These are phyloP conservation scores for Acridotheres tristis DNA, from an alignment of 2,797 vertebrate species.

Conservation along the genomic window DNA sequence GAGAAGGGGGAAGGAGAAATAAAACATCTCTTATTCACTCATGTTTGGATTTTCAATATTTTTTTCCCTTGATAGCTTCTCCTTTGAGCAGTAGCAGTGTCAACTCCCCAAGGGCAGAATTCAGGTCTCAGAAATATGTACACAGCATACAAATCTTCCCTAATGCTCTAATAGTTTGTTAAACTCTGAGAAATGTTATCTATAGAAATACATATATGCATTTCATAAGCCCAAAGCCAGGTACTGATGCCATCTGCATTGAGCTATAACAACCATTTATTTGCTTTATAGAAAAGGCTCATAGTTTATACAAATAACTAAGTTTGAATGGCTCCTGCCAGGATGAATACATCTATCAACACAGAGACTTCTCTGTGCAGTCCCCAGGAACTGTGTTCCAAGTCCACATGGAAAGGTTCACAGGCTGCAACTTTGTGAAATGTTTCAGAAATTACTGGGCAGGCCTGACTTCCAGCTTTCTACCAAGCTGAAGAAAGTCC, in stretches of 20 bases:
- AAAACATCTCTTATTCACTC: constrained; percentile 47
- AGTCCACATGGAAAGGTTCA: neutral
- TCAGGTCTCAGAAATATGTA: constrained; percentile 40
- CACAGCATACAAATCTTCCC: constrained; percentile 40
- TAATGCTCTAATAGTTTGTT: constrained; percentile 52
- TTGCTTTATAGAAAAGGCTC: neutral
- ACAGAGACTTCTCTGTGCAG: neutral
- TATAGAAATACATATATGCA: constrained; percentile 32
- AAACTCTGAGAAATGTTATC: constrained; percentile 35
- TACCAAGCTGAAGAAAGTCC: neutral
- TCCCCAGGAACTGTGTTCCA: neutral
- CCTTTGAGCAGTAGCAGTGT: constrained; percentile 45
- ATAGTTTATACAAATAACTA: neutral
- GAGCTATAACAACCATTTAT: constrained; percentile 20
- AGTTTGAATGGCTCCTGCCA: neutral
- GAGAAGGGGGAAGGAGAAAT: constrained; percentile 30
- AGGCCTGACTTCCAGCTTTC: neutral
- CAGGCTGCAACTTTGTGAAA: neutral
- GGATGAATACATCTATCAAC: neutral
- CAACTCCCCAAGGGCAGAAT: constrained; percentile 50
- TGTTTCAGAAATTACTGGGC: neutral
- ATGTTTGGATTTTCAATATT: constrained; percentile 48
- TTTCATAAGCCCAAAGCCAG: constrained; percentile 27
- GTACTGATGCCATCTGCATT: neutral
- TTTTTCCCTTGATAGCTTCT: constrained; percentile 55